Base-by-base conservation (phyloP, 2,113 vertebrate species). In the Callospermophilus lateralis region DNA sequence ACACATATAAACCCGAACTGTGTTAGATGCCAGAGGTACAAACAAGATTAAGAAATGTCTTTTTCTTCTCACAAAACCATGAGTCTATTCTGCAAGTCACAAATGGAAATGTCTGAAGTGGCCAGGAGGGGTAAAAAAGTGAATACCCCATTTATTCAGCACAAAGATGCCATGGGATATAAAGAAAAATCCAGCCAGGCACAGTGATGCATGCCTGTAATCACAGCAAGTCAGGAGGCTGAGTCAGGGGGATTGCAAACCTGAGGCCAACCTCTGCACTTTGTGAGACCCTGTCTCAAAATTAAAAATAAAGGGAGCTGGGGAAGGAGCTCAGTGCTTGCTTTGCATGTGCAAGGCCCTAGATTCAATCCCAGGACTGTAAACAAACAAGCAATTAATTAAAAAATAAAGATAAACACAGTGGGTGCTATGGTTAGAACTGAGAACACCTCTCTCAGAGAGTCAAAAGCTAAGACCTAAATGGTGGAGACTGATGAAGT, bases 51-150 rank as follows among this genome's bases (percentile, higher is more conserved):
- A 86, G 42, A 89, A 37, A 63, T 1, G 6, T 32, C 26, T 77
- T 86, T 53, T 86, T n/a, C 30, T 24, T 58, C 16, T 81, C 32
- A 87, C 39, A 97, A 70, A 90, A 86, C 37, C 34, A 67, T 91
- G 16, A 77, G 6, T n/a, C 13, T 61, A 45, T 30, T 55, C 9
- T 80, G 10, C 30, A 85, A 67, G 65, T 0, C 73, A 34, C 30
- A 80, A 86, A 53, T 85, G 58, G 26, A 84, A 86, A 45, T 85
- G 65, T 77, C 32, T 65, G 4, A 94, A 85, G 79, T 72, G 17
- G 22, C 53, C 85, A 78, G 9, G 32, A 30, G 77, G 67, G 88
- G 42, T 28, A 53, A 65, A 68, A 72, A 51, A 84, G 70, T 22
- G 0, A 16, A 72, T 3, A 30, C 1, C 28, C 48, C 22, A 22